A percentile compares a stretch with the other conserved stretches of the same genome.
Evolutionary conservation across 1,140 invertebrate species (phyloP).

Genomic region (Octopus sinensis): DNA sequence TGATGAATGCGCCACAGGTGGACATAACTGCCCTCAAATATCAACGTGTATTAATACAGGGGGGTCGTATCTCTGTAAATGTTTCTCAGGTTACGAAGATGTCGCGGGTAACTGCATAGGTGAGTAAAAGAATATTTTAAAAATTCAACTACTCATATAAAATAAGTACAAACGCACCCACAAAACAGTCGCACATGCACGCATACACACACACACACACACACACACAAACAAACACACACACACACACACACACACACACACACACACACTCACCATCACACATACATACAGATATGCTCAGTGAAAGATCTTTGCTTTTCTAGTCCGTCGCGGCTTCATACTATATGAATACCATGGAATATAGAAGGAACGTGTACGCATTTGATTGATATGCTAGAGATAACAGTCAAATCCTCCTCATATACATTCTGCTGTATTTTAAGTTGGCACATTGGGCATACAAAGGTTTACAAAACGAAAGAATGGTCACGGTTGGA

Average conservation of each 20-base stretch:
- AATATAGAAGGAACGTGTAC: too few relatives aligned
- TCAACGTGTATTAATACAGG: conserved; percentile 26
- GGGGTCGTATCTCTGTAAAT: conserved; percentile 30
- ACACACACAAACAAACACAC: neutral
- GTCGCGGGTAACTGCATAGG: conserved; percentile 21
- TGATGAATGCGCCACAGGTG: conserved; percentile 20
- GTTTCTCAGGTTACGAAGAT: conserved; percentile 24
- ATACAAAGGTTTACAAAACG: too few relatives aligned
- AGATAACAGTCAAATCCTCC: too few relatives aligned
- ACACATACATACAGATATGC: neutral
- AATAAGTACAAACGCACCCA: neutral
- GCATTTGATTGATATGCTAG: too few relatives aligned
- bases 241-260: neutral
- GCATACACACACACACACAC: neutral
- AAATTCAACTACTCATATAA: too few relatives aligned
- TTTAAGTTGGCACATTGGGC: too few relatives aligned
- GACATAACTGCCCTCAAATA: conserved; percentile 15
- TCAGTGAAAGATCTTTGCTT: neutral
- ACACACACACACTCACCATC: neutral
- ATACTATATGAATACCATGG: too few relatives aligned
- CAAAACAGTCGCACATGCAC: neutral
- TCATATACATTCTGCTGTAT: too few relatives aligned
- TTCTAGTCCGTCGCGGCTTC: neutral
- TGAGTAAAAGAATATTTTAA: conserved; percentile 4
- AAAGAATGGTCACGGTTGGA: too few relatives aligned